phyloP scores from a whole-genome alignment of 1,140 invertebrate species.

The Dreissena polymorpha region DNA sequence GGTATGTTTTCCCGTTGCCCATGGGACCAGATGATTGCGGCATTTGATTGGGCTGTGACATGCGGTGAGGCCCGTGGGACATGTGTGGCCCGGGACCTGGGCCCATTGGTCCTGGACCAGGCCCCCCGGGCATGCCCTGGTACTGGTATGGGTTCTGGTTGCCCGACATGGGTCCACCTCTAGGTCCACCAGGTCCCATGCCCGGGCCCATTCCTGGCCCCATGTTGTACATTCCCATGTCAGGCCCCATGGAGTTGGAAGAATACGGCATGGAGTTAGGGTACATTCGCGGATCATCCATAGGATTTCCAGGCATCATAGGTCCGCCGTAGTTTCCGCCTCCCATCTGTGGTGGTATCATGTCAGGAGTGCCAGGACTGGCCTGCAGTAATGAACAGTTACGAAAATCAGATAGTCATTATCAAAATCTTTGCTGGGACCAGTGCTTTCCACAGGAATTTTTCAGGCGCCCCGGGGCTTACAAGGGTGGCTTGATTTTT shows the following conservation, averaged over 20 bases:
- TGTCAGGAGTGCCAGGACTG: slow-evolving; percentile 60
- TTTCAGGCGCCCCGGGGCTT: too few relatives aligned
- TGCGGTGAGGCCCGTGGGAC: slow-evolving; percentile 50
- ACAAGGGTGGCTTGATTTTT: too few relatives aligned
- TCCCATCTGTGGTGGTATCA: slow-evolving; percentile 57
- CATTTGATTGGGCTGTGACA: slow-evolving; percentile 43
- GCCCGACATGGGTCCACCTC: slow-evolving; percentile 80
- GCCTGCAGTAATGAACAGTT: slow-evolving; percentile 54
- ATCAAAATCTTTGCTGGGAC: too few relatives aligned
- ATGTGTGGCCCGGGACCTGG: slow-evolving; percentile 67
- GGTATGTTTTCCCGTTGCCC: slow-evolving; percentile 84
- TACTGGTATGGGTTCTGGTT: slow-evolving; percentile 74
- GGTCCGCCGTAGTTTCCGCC: slow-evolving; percentile 90
- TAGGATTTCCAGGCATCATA: slow-evolving; percentile 94
- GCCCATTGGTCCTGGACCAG: slow-evolving; percentile 69
- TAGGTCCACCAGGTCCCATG: slow-evolving; percentile 66
- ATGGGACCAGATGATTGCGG: slow-evolving; percentile 8
- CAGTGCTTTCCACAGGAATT: too few relatives aligned
- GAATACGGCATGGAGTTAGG: slow-evolving; percentile 47
- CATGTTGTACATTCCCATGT: slow-evolving; percentile 6
- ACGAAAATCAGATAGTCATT: too few relatives aligned
- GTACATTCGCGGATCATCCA: slow-evolving; percentile 88
- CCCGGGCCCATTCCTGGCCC: slow-evolving; percentile 37
- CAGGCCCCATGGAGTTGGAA: slow-evolving; percentile 28
- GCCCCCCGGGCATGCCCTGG: slow-evolving; percentile 61